A percentile compares a stretch with the other conserved stretches of the same genome.
Evolutionary conservation across 2,797 vertebrate species (phyloP).

Genomic region (Buceros bicornis): DNA sequence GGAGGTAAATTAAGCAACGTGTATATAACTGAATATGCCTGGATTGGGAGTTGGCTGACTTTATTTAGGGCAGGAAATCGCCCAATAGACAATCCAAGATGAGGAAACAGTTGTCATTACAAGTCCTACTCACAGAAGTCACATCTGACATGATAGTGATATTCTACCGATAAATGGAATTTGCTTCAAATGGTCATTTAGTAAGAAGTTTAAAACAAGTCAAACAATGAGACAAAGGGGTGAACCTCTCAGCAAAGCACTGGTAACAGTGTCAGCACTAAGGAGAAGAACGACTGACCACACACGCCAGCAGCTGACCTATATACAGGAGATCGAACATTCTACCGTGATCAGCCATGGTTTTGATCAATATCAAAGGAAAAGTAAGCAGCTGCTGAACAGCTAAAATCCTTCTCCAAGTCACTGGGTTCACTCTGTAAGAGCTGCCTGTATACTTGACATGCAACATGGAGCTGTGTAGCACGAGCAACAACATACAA

Average conservation of each 20-base stretch:
- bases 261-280: not conserved
- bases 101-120: not conserved
- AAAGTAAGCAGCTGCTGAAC: not conserved
- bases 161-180: not conserved
- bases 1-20: not conserved
- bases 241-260: not conserved
- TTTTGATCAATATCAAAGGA: not conserved
- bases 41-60: not conserved
- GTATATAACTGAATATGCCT: not conserved
- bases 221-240: not conserved
- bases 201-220: not conserved
- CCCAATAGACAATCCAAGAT: not conserved
- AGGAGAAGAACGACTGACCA: not conserved
- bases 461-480: not conserved
- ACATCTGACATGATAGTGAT: not conserved
- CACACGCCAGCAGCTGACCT: not conserved
- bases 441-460: not conserved
- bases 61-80: not conserved
- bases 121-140: not conserved
- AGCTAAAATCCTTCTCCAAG: not conserved
- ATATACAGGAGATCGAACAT: not conserved
- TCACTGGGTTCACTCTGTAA: not conserved
- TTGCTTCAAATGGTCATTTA: not conserved
- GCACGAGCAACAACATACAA: fast-evolving
- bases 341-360: not conserved